Conservation (phyloP, 2,888 invertebrate species). For the Plusia festucae region DNA sequence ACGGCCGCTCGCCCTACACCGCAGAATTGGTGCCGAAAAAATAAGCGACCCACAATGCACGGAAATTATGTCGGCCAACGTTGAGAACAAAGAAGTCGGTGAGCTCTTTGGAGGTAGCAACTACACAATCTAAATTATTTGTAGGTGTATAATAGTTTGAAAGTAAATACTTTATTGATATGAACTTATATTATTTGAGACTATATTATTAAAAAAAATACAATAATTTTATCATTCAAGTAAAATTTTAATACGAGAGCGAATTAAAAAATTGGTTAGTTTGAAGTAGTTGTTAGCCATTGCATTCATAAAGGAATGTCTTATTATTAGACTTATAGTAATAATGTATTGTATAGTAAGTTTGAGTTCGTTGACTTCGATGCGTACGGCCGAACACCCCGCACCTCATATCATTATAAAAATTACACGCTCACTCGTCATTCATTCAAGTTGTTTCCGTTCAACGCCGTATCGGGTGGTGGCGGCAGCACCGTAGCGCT, state of each 20-base stretch:
- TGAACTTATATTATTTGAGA: too few species aligned
- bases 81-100: conserved; percentile 80
- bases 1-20: conserved; percentile 79
- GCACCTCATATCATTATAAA: conserved; percentile 74
- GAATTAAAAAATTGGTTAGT: neutral
- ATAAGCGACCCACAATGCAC: conserved; percentile 84
- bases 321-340: conserved; percentile 23
- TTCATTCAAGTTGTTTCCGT: conserved; percentile 77
- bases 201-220: neutral
- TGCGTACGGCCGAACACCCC: conserved; percentile 77
- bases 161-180: neutral
- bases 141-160: conserved; percentile 19
- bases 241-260: neutral
- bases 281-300: too few species aligned
- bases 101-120: conserved; percentile 60
- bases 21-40: conserved; percentile 85
- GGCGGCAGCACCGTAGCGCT: conserved; percentile 69
- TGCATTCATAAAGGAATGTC: conserved; percentile 14
- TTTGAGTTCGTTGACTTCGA: conserved; percentile 81
- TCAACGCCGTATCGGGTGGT: conserved; percentile 59
- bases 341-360: conserved; percentile 60
- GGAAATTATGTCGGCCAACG: conserved; percentile 83
- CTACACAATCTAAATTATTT: conserved; percentile 41
- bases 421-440: conserved; percentile 76
- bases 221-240: neutral